Base-by-base conservation (phyloP, 1,140 invertebrate genomes). In the Ceratina australensis region DNA sequence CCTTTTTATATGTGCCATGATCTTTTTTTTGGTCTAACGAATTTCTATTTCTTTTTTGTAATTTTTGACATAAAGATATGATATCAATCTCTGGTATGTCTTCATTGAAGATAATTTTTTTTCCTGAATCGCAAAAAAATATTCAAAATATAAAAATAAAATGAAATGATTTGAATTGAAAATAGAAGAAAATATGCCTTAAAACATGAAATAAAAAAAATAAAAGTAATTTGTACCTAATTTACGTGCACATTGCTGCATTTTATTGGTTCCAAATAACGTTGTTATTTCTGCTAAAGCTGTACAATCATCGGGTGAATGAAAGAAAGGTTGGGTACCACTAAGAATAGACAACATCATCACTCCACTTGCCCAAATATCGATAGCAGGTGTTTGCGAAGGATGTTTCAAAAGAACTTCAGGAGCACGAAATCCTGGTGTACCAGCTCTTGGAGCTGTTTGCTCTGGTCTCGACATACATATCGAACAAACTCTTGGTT, bases 341-440 rank as follows among this genome's bases (percentile, higher is more conserved):
- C 95, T 96, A 10, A 98, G 91, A 74, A 97, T 94, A 66, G 95
- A 96, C 3, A 97, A 89, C 85, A 98, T 94, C 74, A 98, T 97
- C 5, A 98, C 95, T 52, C 97, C 97, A 56, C 95, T 94, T 50
- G 97, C 96, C 97, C 97, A 98, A 71, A 98, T 94, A 92, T 98
- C 97, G 78, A 98, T 95, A 81, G 96, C 96, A 93, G 95, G 95
- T 8, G 95, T 95, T 92, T 98, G 97, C 67, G 95, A 90, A 15
- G 93, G 92, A 90, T 94, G 94, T 87, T 96, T 96, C 33, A 98
- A 92, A 49, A 98, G 90, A 64, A 98, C 97, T 93, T 98, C 97
- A 0, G 97, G 97, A 68, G 97, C 96, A 56, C 97, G 93, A 88
- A 97, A 98, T 3, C 97, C 97, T 26, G 97, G 96, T n/a, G 97